Evolutionary conservation across 2,113 vertebrate genomes (phyloP).

Genomic region (Nettapus auritus): DNA sequence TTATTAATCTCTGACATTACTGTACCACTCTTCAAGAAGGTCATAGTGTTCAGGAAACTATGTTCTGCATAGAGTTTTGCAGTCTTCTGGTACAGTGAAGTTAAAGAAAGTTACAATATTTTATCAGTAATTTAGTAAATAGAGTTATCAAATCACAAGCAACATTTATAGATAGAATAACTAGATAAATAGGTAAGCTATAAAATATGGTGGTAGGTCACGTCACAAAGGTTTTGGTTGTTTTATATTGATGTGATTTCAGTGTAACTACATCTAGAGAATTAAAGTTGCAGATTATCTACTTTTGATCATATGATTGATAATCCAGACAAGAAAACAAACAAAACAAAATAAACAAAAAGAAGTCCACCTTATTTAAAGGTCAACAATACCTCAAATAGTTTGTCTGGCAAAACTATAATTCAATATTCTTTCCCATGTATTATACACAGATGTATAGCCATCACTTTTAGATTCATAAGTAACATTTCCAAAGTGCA

Average conservation of each 20-base stretch:
- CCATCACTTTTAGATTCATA: background rate
- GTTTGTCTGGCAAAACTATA: background rate
- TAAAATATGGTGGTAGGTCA: background rate
- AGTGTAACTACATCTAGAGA: background rate
- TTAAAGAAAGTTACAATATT: background rate
- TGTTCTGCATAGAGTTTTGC: background rate
- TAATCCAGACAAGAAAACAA: background rate
- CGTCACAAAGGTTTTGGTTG: background rate
- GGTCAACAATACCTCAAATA: background rate
- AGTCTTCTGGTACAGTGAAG: background rate
- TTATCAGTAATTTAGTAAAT: background rate
- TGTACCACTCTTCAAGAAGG: background rate
- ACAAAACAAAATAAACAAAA: background rate
- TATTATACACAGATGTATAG: background rate
- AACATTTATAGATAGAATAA: background rate
- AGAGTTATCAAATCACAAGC: background rate
- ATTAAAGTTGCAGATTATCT: background rate
- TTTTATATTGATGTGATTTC: background rate
- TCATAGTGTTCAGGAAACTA: no score
- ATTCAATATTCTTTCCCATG: background rate
- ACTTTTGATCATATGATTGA: background rate
- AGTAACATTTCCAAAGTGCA: background rate
- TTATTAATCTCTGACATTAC: background rate
- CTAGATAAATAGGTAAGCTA: background rate
- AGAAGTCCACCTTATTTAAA: background rate